phyloP scores from a whole-genome alignment of 2,797 vertebrate species.

The Babyrousa celebensis region DNA sequence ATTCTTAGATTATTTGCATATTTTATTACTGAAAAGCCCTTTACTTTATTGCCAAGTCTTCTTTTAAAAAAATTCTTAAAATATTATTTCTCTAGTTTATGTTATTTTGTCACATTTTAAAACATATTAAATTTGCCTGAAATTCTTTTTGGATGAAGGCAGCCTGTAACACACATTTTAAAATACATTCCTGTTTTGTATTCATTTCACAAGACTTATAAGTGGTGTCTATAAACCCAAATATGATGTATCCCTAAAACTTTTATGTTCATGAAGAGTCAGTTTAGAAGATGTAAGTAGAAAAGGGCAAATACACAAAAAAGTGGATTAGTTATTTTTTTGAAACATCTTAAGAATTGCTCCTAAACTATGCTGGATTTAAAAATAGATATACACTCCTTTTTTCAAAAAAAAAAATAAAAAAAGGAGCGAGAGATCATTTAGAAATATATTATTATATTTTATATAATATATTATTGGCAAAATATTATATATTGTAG shows the following conservation, averaged over 20 bases:
- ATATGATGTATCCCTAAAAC: neutral
- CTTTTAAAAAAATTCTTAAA: neutral
- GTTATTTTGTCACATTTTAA: neutral
- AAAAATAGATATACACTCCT: neutral
- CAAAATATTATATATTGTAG: neutral
- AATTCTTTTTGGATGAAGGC: constrained; percentile 21
- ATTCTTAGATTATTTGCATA: constrained; percentile 75
- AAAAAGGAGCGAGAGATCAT: accelerated
- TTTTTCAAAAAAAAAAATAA: neutral
- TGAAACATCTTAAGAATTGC: neutral
- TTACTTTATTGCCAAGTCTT: neutral
- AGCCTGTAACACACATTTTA: neutral
- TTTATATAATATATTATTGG: neutral
- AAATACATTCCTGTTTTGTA: neutral
- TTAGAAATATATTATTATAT: neutral
- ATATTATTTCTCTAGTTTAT: constrained; percentile 22
- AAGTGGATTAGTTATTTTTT: neutral
- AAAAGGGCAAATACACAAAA: neutral
- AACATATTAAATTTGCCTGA: constrained; percentile 2
- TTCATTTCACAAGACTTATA: neutral
- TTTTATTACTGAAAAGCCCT: constrained; percentile 47
- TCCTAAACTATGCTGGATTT: neutral
- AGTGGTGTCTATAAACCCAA: neutral
- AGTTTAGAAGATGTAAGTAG: neutral
- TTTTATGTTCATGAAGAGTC: neutral